Percentiles rank a stretch among this genome's conserved stretches.
These are phyloP conservation scores for Falco cherrug DNA, from an alignment of 2,797 vertebrate genomes.

Conservation along the genomic window DNA sequence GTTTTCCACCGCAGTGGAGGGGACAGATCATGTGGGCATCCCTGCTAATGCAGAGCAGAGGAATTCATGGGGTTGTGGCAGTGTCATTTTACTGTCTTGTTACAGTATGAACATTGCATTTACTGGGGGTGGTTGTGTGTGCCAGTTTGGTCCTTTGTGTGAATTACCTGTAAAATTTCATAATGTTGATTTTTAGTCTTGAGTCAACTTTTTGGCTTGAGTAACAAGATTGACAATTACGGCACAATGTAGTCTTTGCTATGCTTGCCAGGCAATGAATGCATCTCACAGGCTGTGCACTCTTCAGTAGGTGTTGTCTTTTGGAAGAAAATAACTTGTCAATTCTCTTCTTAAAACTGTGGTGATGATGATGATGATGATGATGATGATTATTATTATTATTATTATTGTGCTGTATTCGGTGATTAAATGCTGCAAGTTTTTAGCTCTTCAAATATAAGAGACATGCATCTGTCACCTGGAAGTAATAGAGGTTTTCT, in stretches of 20 bases:
- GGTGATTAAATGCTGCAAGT: background rate
- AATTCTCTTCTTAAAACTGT: background rate
- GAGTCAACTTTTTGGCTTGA: background rate
- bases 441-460: background rate
- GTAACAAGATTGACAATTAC: background rate
- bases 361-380: no score
- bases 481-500: background rate
- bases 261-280: background rate
- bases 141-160: background rate
- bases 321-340: background rate
- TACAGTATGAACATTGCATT: background rate
- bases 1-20: background rate
- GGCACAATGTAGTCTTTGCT: background rate
- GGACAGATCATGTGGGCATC: background rate
- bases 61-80: background rate
- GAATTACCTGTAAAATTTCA: background rate
- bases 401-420: background rate
- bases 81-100: background rate
- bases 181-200: background rate
- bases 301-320: background rate
- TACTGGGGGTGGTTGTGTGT: background rate
- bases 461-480: background rate
- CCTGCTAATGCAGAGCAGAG: background rate
- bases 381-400: background rate
- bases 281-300: background rate